phyloP scores from a whole-genome alignment of 2,113 vertebrate genomes.

The Plectropomus leopardus region DNA sequence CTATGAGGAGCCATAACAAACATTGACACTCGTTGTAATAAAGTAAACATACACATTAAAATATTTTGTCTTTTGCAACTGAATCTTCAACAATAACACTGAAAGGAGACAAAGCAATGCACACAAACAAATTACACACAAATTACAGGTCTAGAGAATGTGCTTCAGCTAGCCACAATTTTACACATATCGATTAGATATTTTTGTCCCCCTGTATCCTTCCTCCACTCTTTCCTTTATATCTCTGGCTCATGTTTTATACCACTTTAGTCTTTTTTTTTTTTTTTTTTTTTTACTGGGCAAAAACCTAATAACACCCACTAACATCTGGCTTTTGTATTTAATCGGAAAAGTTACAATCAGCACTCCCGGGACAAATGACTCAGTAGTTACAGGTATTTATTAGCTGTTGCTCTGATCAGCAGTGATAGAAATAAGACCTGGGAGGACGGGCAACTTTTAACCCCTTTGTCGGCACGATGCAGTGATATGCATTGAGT shows the following conservation, averaged over 20 bases:
- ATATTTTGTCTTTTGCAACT: background rate
- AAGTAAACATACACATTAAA: background rate
- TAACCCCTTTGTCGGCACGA: too few species aligned
- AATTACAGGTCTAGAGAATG: background rate
- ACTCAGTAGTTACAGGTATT: too few species aligned
- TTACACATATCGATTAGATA: constrained; percentile 25
- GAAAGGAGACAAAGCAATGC: background rate
- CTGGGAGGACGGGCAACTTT: too few species aligned
- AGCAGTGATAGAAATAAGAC: too few species aligned
- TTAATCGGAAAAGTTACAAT: too few species aligned
- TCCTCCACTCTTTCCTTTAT: background rate
- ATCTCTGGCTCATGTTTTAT: background rate
- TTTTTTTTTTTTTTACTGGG: too few species aligned
- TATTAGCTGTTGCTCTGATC: too few species aligned
- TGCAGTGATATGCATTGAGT: too few species aligned
- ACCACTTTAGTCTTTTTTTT: too few species aligned
- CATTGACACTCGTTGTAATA: background rate
- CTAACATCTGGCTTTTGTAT: too few species aligned
- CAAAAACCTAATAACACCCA: too few species aligned
- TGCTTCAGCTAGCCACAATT: background rate
- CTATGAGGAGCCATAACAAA: constrained; percentile 3
- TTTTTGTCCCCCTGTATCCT: background rate
- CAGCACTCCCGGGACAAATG: too few species aligned
- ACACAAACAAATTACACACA: background rate
- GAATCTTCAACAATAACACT: background rate